Evolutionary conservation across 2,888 invertebrate genomes (phyloP), one percentile per base, ranked within the genome.

Genomic region (Cinara cedri): DNA sequence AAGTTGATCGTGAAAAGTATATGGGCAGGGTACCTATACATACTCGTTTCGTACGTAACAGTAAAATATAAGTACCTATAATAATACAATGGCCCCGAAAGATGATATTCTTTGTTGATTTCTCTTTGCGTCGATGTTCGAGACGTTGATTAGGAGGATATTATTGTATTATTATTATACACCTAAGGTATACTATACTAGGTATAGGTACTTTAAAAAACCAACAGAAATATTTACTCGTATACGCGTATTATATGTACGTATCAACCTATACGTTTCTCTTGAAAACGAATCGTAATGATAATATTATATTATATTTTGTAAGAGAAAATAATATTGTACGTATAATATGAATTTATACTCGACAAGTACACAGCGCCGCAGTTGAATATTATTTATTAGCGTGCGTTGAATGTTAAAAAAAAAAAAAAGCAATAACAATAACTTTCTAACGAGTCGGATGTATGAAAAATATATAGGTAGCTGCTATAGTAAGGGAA

Each of bases 191-290:
- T 6, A 4, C 3, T 3, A 6, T 34, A 34, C 34, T 34, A 34
- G 34, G 6, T 34, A n/a, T n/a, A 34, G 3, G 3, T 34, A 34
- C 34, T 34, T 34, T 34, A 34, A 34, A 34, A 34, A 34, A 34
- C 34, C 34, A 34, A 34, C 34, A 34, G 34, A 34, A 34, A 34
- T 34, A 34, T 34, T 34, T 34, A 34, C 34, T 4, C 34, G 34
- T 4, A 6, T 34, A 6, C 6, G 34, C 6, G 34, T 34, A 6
- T n/a, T 34, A 6, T 34, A 6, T 34, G 6, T 34, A 34, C 34
- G 42, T 24, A n/a, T n/a, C n/a, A n/a, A n/a, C n/a, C n/a, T n/a
- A n/a, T n/a, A 57, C 71, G 24, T 72, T 72, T 72, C 72, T 72
- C 72, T 72, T 62, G 49, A 19, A 72, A 26, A 60, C 49, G n/a